These are phyloP conservation scores for Dasysyrphus tricinctus DNA, from an alignment of 2,888 invertebrate genomes.

Conservation along the genomic window DNA sequence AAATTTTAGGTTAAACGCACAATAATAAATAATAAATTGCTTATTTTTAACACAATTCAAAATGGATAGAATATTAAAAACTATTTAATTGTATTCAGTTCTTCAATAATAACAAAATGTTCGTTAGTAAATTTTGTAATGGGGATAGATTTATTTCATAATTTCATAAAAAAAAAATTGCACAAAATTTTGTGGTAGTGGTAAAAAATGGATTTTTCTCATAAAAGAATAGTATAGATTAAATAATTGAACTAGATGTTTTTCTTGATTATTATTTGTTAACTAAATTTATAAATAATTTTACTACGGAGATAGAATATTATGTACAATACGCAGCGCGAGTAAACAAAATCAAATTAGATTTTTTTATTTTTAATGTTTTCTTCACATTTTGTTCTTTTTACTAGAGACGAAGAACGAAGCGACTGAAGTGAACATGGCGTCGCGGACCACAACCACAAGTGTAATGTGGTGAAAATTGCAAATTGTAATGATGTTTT, in stretches of 20 bases:
- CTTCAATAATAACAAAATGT: not conserved
- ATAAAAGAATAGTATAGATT: not conserved
- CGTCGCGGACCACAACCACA: slow-evolving; percentile 37
- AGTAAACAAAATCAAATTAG: slow-evolving; percentile 52
- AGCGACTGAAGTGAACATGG: slow-evolving; percentile 55
- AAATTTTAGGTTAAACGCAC: not conserved
- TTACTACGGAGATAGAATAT: slow-evolving; percentile 39
- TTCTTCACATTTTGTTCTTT: slow-evolving; percentile 68
- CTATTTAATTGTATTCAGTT: not conserved
- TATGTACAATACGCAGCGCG: slow-evolving; percentile 57
- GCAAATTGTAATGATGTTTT: not conserved
- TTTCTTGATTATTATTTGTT: slow-evolving; percentile 3
- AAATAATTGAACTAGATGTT: slow-evolving; percentile 26
- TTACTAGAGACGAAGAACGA: slow-evolving; percentile 10
- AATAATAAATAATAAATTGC: not conserved
- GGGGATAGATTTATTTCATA: slow-evolving; percentile 18
- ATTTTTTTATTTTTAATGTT: slow-evolving; percentile 29
- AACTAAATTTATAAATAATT: slow-evolving; percentile 53
- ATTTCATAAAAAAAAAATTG: slow-evolving; percentile 3
- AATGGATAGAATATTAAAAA: not conserved
- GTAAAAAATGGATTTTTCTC: slow-evolving; percentile 24
- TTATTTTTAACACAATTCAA: not conserved
- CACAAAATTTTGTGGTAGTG: slow-evolving; percentile 12
- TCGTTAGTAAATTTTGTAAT: not conserved
- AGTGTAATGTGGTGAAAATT: slow-evolving; percentile 51